Evolutionary conservation across 2,797 vertebrate genomes (phyloP), one percentile per base, ranked within the genome.

Genomic region (Crocidura indochinensis): DNA sequence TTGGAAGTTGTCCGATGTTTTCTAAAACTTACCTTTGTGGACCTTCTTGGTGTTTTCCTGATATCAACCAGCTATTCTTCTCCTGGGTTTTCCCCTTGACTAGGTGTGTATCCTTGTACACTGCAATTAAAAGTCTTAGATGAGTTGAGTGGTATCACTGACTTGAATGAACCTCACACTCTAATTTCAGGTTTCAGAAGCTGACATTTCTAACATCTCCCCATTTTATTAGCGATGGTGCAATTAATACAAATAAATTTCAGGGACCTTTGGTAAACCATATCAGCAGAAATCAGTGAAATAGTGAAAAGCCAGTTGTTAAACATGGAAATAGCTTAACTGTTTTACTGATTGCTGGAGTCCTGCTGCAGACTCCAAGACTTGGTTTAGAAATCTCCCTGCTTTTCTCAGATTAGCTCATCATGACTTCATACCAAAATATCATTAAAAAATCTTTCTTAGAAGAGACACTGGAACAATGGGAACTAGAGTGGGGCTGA

Each of bases 161-260:
- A 75, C 84, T 95, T 82, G 0, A 72, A 27, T 79, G 80, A 85
- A 80, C 17, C 71, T 44, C 0, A 0, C 89, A 73, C 87, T 93
- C 96, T 95, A 94, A 95, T 69, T 73, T 84, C 67, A 49, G 24
- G 10, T 88, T 93, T 92, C 90, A 92, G 84, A 27, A 88, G 79
- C 76, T 95, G 82, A 91, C 79, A 95, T 49, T 27, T 88, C 62
- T 91, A 74, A 87, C 6, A 10, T 86, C 56, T 93, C 2, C 22
- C 79, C 94, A 22, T 84, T 89, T 93, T 94, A 84, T 87, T 92
- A 93, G 73, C 22, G 91, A 44, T 96, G 96, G 64, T 81, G 44
- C 71, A 97, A 97, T 96, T 91, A 86, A 94, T 94, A 93, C 64
- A 95, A 94, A 96, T 91, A 82, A 0, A 0, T 44, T 86, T 94